Base-by-base conservation (phyloP, 1,140 invertebrate species). In the Trichomalopsis sarcophagae region DNA sequence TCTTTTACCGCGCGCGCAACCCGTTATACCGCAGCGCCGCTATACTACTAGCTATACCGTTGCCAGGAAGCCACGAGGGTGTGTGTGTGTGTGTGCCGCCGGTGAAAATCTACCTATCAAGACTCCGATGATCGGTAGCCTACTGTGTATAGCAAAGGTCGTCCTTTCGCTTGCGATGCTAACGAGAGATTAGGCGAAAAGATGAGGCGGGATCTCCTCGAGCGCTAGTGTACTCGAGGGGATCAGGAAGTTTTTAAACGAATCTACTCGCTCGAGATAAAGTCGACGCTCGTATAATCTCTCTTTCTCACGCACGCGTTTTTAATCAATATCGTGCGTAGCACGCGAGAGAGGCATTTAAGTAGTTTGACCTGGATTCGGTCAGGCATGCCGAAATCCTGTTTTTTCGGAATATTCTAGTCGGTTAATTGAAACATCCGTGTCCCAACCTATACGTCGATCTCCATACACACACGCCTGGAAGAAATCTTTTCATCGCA, bases 281-380 rank as follows among this genome's bases (percentile, higher is more conserved):
- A 21, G 50, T 55, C 13, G 50, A 50, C 47, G 47, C 47, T 50
- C 47, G 10, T 7, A 50, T 55, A 55, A 55, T 55, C 11, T 17
- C 13, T 62, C 14, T 62, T 27, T 1, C 27, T 27, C 27, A 62
- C 55, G 21, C 55, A 62, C 21, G 1, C 55, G 47, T 68, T 68
- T 69, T 81, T 71, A 47, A 40, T 76, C 74, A 27, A 76, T 76
- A 76, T 76, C 21, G 5, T 40, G 17, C 17, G 27, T 14, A 3
- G 9, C 55, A 21, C 21, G 21, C 44, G 2, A 76, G 27, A 44
- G 55, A 62, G 23, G 17, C 27, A 36, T 66, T 14, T 36, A 79
- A 79, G 55, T 66, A 66, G 27, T 30, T 21, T 66, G 30, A 33
- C 77, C 77, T 66, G 77, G 33, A 66, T 79, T 33, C 14, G 21